Conservation (phyloP, 2,797 vertebrate species). For the Helicolenus hilgendorfi region DNA sequence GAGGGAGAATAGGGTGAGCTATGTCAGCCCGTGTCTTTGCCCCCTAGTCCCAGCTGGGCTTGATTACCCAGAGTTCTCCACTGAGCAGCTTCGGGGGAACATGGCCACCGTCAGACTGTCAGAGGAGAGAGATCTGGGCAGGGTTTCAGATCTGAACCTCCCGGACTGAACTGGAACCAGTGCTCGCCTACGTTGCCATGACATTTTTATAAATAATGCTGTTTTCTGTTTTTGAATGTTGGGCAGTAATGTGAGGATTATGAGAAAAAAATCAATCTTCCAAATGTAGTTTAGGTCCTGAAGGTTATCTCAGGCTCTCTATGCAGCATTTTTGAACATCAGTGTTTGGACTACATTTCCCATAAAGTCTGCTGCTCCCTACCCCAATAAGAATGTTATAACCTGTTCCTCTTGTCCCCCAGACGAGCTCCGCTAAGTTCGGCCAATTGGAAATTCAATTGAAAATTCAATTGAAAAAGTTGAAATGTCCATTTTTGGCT, state of each 20-base stretch:
- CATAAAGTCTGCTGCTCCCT: background rate
- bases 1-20: constrained; percentile 70
- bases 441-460: too few species aligned
- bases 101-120: constrained; percentile 11
- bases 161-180: background rate
- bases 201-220: constrained; percentile 18
- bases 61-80: constrained; percentile 75
- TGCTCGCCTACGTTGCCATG: background rate
- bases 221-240: constrained; percentile 34
- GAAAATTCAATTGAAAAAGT: background rate
- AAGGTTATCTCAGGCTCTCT: background rate
- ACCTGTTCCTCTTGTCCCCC: background rate
- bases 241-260: constrained; percentile 2
- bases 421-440: background rate
- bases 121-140: constrained; percentile 28
- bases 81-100: constrained; percentile 38
- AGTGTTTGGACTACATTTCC: constrained; percentile 5
- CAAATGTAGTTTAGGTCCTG: background rate
- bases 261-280: background rate
- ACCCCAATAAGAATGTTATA: background rate
- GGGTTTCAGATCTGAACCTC: constrained; percentile 26
- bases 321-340: background rate
- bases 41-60: constrained; percentile 77
- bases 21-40: constrained; percentile 76
- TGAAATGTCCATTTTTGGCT: background rate